phyloP scores from a whole-genome alignment of 1,140 invertebrate genomes.

The Brachionus manjavacas region DNA sequence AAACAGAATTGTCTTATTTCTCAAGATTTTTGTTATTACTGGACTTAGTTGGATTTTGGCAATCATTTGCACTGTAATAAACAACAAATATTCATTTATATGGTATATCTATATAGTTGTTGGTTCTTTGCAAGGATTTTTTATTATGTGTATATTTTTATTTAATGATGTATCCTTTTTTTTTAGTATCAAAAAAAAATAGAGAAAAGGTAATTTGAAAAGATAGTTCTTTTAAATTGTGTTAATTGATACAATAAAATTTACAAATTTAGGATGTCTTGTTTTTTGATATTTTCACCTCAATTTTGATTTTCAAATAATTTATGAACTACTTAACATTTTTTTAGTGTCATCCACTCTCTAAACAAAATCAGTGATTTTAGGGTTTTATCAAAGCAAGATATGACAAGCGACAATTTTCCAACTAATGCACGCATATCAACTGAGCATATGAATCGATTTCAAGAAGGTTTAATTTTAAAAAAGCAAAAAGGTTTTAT shows the following conservation, averaged over 20 bases:
- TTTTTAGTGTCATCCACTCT: no score
- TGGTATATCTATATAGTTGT: background rate
- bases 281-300: no score
- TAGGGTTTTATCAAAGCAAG: no score
- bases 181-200: background rate
- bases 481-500: background rate
- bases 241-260: no score
- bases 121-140: background rate
- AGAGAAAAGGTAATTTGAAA: background rate
- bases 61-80: background rate
- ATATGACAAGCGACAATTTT: no score
- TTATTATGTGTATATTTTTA: background rate
- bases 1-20: background rate
- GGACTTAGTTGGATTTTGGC: background rate
- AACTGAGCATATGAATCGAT: constrained; percentile 45
- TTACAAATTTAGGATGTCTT: no score
- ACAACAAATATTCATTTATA: background rate
- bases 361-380: no score
- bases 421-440: background rate
- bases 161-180: background rate
- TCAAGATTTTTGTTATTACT: background rate
- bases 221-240: no score
- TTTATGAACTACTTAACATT: no score
- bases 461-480: background rate
- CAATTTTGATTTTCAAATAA: no score